Base-by-base conservation (phyloP, 2,113 vertebrate species). In the Butorides virescens region DNA sequence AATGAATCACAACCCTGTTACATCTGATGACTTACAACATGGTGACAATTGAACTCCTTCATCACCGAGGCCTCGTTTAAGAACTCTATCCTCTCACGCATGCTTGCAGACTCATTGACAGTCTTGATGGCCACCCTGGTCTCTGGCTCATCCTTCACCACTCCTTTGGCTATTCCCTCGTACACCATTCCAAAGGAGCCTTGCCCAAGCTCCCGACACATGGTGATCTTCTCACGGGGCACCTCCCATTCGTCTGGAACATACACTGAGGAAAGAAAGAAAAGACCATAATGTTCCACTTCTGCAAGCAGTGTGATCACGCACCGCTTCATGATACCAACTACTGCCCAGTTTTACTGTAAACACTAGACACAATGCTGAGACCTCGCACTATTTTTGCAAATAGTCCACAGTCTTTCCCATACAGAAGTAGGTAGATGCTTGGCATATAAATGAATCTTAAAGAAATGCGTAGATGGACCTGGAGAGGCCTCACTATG, bases 11-110 rank as follows among this genome's bases (percentile, higher is more conserved):
- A 52, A 22, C 74, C 71, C 34, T 1, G 0, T 32, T 18, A 26
- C 53, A 4, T 4, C 23, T 15, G 21, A 5, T 20, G 47, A 95
- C 99, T 98, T 98, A 99, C 99, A 98, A 99, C 99, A 5, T 99
- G 99, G 97, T 99, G 99, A 97, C 99, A 99, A 95, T 99, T 99
- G 97, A 99, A 99, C 97, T 99, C 99, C 97, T 99, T 99, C 99
- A 99, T 99, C 97, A 99, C 99, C 0, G 99, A 99, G 23, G 99
- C 99, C 98, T 99, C 99, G 0, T 99, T 99, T 95, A 99, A 97
- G 97, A 99, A 99, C 96, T 99, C 99, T 1, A 99, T 99, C 91
- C 99, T 98, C 94, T 99, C 99, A 1, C 99, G 98, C 99, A 99
- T 99, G 97, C 99, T 99, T 8, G 99, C 99, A 0, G 99, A 98